These are phyloP conservation scores for Colossoma macropomum DNA, from an alignment of 2,113 vertebrate genomes.

Conservation along the genomic window DNA sequence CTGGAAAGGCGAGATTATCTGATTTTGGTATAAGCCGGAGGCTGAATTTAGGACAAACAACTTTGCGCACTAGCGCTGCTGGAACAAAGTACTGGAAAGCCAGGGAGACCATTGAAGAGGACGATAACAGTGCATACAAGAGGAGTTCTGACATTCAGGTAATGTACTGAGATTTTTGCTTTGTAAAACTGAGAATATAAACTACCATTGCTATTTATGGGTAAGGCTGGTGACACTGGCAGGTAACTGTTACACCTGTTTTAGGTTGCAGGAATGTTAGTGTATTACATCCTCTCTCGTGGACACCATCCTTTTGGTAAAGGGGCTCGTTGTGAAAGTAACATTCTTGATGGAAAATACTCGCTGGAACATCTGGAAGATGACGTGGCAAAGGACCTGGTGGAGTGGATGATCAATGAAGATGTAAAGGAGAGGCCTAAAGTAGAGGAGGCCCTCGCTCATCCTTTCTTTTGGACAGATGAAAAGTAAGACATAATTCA, in stretches of 20 bases:
- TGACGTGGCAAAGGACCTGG: slow-evolving; percentile 65
- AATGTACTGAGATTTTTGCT: not conserved
- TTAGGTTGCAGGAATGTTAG: slow-evolving; percentile 74
- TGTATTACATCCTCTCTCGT: slow-evolving; percentile 71
- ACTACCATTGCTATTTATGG: not conserved
- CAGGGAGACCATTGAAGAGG: slow-evolving; percentile 59
- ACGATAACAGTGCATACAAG: slow-evolving; percentile 57
- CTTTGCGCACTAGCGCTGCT: slow-evolving; percentile 53
- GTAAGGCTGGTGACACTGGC: too few relatives aligned
- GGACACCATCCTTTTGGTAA: slow-evolving; percentile 71
- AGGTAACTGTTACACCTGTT: not conserved
- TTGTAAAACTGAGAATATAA: not conserved
- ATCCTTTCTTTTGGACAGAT: slow-evolving; percentile 70
- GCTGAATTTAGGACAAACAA: slow-evolving; percentile 56
- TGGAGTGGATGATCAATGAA: slow-evolving; percentile 66
- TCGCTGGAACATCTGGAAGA: slow-evolving; percentile 66
- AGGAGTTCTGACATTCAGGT: slow-evolving; percentile 71
- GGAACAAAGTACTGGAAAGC: slow-evolving; percentile 74
- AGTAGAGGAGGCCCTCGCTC: slow-evolving; percentile 63
- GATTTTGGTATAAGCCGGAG: slow-evolving; percentile 72
- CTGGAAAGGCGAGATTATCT: slow-evolving; percentile 54
- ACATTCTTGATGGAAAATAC: slow-evolving; percentile 60
- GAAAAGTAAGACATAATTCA: slow-evolving; percentile 33
- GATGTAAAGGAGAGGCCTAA: slow-evolving; percentile 60
- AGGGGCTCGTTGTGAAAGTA: not conserved